Conservation (phyloP, 1,140 invertebrate genomes). For the Drosophila varians region DNA sequence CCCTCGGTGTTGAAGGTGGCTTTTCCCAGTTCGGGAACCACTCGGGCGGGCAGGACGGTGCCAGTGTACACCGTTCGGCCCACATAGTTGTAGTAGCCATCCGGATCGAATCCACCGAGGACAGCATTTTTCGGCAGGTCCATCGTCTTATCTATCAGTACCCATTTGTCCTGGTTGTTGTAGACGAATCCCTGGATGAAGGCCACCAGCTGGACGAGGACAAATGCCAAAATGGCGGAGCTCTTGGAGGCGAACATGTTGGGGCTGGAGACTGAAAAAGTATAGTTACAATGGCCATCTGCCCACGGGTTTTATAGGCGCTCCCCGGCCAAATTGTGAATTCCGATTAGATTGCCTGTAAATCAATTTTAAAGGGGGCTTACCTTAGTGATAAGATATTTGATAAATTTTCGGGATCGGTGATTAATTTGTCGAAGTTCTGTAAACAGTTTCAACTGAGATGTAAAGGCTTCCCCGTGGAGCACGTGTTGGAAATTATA, state of each 20-base stretch:
- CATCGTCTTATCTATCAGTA: conserved; percentile 14
- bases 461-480: no score
- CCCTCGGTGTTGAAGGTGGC: conserved; percentile 44
- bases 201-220: conserved; percentile 38
- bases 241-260: conserved; percentile 30
- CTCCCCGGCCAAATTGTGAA: background rate
- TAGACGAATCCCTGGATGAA: conserved; percentile 35
- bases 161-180: conserved; percentile 42
- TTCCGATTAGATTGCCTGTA: background rate
- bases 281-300: background rate
- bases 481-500: no score
- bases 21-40: conserved; percentile 35
- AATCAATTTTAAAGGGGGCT: conserved; percentile 3
- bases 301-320: conserved; percentile 11
- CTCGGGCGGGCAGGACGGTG: conserved; percentile 44
- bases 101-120: conserved; percentile 38
- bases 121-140: conserved; percentile 41
- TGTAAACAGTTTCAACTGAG: background rate
- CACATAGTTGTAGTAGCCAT: conserved; percentile 55
- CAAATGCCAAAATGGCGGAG: conserved; percentile 2
- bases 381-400: background rate
- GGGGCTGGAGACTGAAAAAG: background rate
- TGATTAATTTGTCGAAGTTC: background rate
- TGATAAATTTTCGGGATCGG: background rate
- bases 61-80: conserved; percentile 21